These are phyloP conservation scores for Glaucopsyche alexis DNA, from an alignment of 2,888 invertebrate species.

Conservation along the genomic window DNA sequence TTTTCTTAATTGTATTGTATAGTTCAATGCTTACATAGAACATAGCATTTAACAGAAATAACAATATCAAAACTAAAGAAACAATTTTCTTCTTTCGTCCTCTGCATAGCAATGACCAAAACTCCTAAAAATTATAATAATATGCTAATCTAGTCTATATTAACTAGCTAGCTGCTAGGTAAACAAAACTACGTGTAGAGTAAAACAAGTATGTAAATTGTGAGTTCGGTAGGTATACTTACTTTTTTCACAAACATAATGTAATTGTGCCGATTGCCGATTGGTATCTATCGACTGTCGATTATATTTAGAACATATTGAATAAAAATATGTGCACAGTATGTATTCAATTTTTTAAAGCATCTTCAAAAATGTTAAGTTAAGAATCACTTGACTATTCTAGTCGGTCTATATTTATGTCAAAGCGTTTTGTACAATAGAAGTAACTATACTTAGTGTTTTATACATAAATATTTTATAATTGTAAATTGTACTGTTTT, in stretches of 20 bases:
- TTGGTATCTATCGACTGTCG: background rate
- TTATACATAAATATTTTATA: background rate
- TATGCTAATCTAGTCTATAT: background rate
- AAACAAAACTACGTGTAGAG: background rate
- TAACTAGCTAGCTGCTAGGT: too few species aligned
- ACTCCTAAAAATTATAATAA: constrained; percentile 50
- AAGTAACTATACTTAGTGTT: background rate
- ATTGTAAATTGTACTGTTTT: background rate
- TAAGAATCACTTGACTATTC: background rate
- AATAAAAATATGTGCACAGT: constrained; percentile 1
- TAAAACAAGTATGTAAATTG: background rate
- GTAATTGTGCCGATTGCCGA: background rate
- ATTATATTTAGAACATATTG: background rate
- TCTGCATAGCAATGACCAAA: constrained; percentile 62
- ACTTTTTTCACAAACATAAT: constrained; percentile 32
- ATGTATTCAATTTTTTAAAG: background rate
- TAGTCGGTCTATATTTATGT: background rate
- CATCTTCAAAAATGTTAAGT: background rate
- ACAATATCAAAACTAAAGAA: constrained; percentile 54
- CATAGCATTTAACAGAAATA: constrained; percentile 66
- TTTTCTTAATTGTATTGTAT: constrained; percentile 57
- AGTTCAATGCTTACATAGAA: constrained; percentile 67
- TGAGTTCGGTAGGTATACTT: constrained; percentile 6
- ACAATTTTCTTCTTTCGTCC: constrained; percentile 68
- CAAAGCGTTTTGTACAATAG: background rate